Conservation (phyloP, 2,888 invertebrate genomes). For the Venusia cambrica region DNA sequence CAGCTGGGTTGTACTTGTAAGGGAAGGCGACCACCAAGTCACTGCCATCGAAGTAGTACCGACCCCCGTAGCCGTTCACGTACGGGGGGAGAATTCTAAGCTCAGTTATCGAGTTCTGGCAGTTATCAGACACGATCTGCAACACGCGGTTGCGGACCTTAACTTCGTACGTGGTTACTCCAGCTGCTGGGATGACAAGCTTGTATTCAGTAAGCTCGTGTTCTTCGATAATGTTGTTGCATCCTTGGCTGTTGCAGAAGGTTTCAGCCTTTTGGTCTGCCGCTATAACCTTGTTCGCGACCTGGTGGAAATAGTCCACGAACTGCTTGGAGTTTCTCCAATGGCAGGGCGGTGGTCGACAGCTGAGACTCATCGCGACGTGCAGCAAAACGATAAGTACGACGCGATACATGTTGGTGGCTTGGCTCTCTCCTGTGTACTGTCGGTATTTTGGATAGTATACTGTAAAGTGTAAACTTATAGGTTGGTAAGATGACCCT, state of each 20-base stretch:
- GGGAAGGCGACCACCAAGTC: slow-evolving; percentile 18
- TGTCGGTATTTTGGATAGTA: slow-evolving; percentile 6
- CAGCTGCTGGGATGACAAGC: slow-evolving; percentile 11
- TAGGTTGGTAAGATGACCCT: no score
- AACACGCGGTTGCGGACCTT: slow-evolving; percentile 19
- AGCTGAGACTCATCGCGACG: slow-evolving; percentile 14
- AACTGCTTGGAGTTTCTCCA: slow-evolving; percentile 16
- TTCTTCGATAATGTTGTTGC: slow-evolving; percentile 10
- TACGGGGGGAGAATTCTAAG: slow-evolving; percentile 20
- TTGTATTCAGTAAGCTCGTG: slow-evolving; percentile 12
- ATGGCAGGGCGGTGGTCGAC: slow-evolving; percentile 24
- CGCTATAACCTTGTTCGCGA: slow-evolving; percentile 21
- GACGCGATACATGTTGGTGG: slow-evolving; percentile 18
- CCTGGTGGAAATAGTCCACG: slow-evolving; percentile 23
- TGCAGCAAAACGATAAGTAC: slow-evolving; percentile 11
- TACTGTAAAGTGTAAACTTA: no score
- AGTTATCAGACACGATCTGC: slow-evolving; percentile 13
- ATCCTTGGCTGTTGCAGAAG: slow-evolving; percentile 18
- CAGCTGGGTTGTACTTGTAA: slow-evolving; percentile 14
- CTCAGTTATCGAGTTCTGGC: slow-evolving; percentile 12
- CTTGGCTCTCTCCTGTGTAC: slow-evolving; percentile 1
- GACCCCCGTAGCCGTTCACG: slow-evolving; percentile 14
- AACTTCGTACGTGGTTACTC: slow-evolving; percentile 8
- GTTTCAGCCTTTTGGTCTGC: slow-evolving; percentile 17
- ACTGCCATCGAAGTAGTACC: slow-evolving; percentile 3